These are phyloP conservation scores for Colletes gigas DNA, from an alignment of 1,140 invertebrate species.

Conservation along the genomic window DNA sequence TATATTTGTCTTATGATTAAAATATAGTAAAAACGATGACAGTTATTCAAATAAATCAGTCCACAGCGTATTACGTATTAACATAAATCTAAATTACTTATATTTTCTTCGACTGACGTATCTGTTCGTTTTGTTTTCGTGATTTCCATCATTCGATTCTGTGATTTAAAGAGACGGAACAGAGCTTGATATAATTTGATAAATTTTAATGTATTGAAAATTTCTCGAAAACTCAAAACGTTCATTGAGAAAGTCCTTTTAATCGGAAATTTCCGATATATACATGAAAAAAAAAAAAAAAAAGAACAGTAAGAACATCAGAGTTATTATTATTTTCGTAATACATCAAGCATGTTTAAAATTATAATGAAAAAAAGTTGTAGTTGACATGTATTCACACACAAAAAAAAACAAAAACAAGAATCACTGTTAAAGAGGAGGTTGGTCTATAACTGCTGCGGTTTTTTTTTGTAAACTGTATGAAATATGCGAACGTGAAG, in stretches of 20 bases:
- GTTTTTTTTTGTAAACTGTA: conserved; percentile 51
- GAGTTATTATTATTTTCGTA: conserved; percentile 60
- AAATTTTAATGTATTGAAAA: conserved; percentile 33
- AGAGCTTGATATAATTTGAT: neutral
- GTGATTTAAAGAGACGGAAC: neutral
- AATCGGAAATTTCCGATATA: conserved; percentile 9
- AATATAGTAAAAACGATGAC: neutral
- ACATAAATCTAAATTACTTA: neutral
- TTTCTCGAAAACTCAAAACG: neutral
- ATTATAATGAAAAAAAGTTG: conserved; percentile 24
- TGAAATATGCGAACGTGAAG: conserved; percentile 38
- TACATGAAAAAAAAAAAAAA: neutral
- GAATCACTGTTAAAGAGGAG: conserved; percentile 69
- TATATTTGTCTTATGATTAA: neutral
- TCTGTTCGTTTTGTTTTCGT: neutral
- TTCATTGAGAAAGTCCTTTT: neutral
- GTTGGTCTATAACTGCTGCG: conserved; percentile 65
- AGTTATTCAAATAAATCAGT: neutral
- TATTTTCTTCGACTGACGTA: neutral
- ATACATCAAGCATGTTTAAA: conserved; percentile 26
- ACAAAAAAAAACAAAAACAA: conserved; percentile 46
- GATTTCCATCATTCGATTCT: neutral
- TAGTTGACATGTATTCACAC: conserved; percentile 52
- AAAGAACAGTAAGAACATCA: neutral
- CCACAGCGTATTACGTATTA: neutral